Evolutionary conservation across 2,113 vertebrate species (phyloP).

Genomic region (Dolichotis patagonum): DNA sequence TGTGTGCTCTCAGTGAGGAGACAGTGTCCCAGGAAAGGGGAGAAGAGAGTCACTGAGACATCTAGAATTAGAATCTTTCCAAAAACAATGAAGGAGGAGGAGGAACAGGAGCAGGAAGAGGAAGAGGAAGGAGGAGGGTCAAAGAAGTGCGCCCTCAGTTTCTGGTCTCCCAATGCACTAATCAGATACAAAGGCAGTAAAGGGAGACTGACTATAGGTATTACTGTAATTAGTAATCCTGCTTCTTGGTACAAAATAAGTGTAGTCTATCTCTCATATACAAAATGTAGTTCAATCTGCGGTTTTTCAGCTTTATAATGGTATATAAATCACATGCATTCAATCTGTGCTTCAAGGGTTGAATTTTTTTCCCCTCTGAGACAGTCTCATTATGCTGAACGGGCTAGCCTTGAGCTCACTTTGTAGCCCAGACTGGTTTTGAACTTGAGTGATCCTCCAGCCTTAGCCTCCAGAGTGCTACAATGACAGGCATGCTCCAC

Average conservation of each 20-base stretch:
- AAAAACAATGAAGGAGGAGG: neutral
- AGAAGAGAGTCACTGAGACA: neutral
- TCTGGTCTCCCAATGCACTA: neutral
- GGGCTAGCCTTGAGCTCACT: no score
- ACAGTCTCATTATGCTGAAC: no score
- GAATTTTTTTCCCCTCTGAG: neutral
- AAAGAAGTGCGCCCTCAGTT: neutral
- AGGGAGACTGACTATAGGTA: no score
- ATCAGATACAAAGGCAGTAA: neutral
- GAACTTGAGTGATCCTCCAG: no score
- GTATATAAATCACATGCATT: neutral
- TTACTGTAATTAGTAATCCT: neutral
- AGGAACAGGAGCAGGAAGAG: neutral
- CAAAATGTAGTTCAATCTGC: neutral
- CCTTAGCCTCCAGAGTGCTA: no score
- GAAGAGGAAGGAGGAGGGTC: neutral
- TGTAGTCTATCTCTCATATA: neutral
- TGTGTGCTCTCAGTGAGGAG: neutral
- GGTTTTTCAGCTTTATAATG: neutral
- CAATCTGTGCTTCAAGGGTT: neutral
- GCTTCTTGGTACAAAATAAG: neutral
- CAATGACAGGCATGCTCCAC: no score
- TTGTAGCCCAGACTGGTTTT: no score
- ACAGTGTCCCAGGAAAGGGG: neutral
- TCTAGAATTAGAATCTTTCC: neutral